Evolutionary conservation across 2,888 invertebrate species (phyloP).

Genomic region (Platypus cylindrus): DNA sequence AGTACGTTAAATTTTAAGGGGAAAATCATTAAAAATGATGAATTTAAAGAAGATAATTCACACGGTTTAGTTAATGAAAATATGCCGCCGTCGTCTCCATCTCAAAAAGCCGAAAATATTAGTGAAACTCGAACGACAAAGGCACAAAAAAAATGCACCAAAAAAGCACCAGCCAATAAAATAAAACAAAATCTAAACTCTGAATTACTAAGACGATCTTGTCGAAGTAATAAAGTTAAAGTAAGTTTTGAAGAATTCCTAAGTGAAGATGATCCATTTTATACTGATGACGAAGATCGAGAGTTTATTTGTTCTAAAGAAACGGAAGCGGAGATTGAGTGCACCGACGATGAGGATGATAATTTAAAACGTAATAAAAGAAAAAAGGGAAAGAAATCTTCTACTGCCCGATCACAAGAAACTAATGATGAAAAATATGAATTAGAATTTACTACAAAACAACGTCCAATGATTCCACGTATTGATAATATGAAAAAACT

Average conservation of each 20-base stretch:
- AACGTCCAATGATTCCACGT: conserved; percentile 28
- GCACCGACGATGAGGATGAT: neutral
- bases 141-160: conserved; percentile 1
- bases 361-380: conserved; percentile 2
- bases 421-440: conserved; percentile 24
- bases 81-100: too few species aligned
- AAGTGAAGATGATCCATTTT: conserved; percentile 24
- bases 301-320: conserved; percentile 19
- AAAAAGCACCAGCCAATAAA: conserved; percentile 4
- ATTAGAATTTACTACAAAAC: conserved; percentile 32
- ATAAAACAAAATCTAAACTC: too few species aligned
- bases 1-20: too few species aligned
- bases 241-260: conserved; percentile 22
- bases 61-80: too few species aligned
- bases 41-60: too few species aligned
- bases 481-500: conserved; percentile 19
- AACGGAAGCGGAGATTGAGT: conserved; percentile 6
- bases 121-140: too few species aligned
- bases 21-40: too few species aligned
- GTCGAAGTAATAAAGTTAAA: conserved; percentile 19
- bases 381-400: conserved; percentile 3
- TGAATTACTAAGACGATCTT: conserved; percentile 20
- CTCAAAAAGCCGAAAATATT: too few species aligned
- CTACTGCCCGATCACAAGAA: conserved; percentile 17
- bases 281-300: conserved; percentile 24